These are phyloP conservation scores for Maniola jurtina DNA, from an alignment of 1,140 invertebrate species.

Conservation along the genomic window DNA sequence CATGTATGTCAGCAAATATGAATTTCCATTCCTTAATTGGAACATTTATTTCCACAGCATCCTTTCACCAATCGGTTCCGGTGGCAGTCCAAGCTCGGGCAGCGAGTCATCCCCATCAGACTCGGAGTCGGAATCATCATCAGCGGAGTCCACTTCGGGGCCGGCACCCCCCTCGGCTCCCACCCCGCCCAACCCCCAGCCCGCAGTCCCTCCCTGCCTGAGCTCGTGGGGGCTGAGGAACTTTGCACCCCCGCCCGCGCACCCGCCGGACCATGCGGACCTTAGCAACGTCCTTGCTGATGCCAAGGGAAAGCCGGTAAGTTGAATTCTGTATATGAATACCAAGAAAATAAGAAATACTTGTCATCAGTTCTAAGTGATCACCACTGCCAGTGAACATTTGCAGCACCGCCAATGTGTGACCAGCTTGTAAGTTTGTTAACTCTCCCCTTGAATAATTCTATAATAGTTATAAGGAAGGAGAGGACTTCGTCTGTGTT, in stretches of 20 bases:
- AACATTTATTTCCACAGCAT: constrained; percentile 45
- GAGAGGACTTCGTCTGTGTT: too few species aligned
- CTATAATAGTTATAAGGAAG: too few species aligned
- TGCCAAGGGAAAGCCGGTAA: constrained; percentile 69
- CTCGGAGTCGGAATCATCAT: constrained; percentile 69
- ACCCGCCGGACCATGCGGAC: constrained; percentile 66
- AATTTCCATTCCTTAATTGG: background rate
- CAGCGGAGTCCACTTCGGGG: constrained; percentile 58
- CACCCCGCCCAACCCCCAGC: constrained; percentile 36
- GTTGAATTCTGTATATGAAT: too few species aligned
- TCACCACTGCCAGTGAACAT: too few species aligned
- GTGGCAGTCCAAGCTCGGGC: constrained; percentile 63
- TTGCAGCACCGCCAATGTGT: too few species aligned
- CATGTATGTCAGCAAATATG: too few species aligned
- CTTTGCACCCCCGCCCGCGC: constrained; percentile 64
- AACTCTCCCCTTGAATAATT: too few species aligned
- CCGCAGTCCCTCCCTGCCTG: constrained; percentile 21
- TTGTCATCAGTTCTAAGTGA: too few species aligned
- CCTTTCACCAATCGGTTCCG: constrained; percentile 61
- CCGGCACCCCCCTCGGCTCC: constrained; percentile 51
- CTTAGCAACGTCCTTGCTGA: constrained; percentile 72
- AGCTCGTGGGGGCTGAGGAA: constrained; percentile 67
- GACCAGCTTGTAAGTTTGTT: too few species aligned
- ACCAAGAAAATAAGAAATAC: too few species aligned
- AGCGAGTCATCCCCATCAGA: constrained; percentile 67